These are phyloP conservation scores for Andrena marginata DNA, from an alignment of 2,888 invertebrate genomes.

Conservation along the genomic window DNA sequence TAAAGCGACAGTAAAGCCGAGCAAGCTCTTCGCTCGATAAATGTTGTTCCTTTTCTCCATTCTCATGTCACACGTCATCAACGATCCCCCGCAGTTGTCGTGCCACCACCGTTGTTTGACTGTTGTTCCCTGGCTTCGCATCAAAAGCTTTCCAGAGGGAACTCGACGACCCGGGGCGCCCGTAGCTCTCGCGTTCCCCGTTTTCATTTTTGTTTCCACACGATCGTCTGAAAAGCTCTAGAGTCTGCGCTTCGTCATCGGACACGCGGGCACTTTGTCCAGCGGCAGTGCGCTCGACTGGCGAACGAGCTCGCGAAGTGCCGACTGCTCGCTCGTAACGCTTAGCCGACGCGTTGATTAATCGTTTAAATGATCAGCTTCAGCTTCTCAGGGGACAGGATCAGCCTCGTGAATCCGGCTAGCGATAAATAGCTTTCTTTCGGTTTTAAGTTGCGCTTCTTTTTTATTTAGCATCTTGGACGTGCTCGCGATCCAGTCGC, in stretches of 20 bases:
- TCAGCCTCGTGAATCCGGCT: not conserved
- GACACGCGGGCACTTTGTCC: not conserved
- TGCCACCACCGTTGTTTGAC: conserved; percentile 37
- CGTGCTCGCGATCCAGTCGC: conserved; percentile 65
- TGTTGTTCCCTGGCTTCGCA: conserved; percentile 54
- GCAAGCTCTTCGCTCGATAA: conserved; percentile 60
- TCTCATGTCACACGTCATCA: conserved; percentile 40
- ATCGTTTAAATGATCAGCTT: not conserved
- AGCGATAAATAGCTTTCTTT: conserved; percentile 31
- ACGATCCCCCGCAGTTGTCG: conserved; percentile 25
- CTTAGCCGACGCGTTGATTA: conserved; percentile 18
- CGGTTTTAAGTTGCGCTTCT: conserved; percentile 59
- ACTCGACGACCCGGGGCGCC: conserved; percentile 31
- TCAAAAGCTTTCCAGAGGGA: conserved; percentile 36
- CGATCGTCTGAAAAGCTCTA: conserved; percentile 7
- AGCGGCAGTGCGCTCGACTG: not conserved
- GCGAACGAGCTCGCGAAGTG: conserved; percentile 22
- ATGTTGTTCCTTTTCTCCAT: conserved; percentile 41
- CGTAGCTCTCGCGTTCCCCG: conserved; percentile 6
- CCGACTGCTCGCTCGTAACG: conserved; percentile 49
- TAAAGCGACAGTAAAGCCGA: conserved; percentile 59
- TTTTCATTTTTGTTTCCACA: not conserved
- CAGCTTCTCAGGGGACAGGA: not conserved
- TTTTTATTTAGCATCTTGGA: conserved; percentile 68
- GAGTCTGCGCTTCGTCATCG: conserved; percentile 11